Conservation (phyloP, 2,113 vertebrate genomes). For the Chionomys nivalis region DNA sequence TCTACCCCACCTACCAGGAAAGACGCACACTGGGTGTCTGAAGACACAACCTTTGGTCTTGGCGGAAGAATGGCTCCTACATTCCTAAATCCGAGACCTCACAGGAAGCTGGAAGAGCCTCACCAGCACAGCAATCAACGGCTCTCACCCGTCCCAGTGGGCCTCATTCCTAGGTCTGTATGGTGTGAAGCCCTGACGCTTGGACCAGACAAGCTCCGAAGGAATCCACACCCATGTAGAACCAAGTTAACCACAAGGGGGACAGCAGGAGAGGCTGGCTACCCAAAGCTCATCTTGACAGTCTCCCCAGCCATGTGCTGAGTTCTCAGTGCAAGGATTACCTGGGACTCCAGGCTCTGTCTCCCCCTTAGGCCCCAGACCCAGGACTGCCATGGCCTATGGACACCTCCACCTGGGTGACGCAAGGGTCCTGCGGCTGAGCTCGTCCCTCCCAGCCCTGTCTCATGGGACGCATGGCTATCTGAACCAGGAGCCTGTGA, state of each 20-base stretch:
- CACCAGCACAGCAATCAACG: background rate
- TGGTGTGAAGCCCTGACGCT: rapidly evolving
- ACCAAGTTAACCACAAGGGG: background rate
- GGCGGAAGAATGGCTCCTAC: background rate
- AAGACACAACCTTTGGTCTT: background rate
- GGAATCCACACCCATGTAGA: background rate
- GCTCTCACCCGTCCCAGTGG: rapidly evolving
- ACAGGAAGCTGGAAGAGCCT: background rate
- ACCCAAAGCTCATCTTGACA: background rate
- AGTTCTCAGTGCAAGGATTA: background rate
- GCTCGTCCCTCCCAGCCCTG: background rate
- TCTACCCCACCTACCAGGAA: background rate
- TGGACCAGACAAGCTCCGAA: background rate
- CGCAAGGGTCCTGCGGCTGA: background rate
- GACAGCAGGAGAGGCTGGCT: background rate
- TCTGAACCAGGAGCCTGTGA: background rate
- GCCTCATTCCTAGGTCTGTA: background rate
- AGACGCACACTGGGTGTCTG: background rate
- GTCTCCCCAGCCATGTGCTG: background rate
- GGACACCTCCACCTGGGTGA: background rate
- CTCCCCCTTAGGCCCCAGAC: background rate
- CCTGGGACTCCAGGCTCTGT: background rate
- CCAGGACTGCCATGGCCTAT: background rate
- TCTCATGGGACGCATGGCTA: background rate
- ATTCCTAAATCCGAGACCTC: background rate